A percentile compares a stretch with the other conserved stretches of the same genome.
phyloP scores from a whole-genome alignment of 2,888 invertebrate genomes.

The Eristalis tenax region DNA sequence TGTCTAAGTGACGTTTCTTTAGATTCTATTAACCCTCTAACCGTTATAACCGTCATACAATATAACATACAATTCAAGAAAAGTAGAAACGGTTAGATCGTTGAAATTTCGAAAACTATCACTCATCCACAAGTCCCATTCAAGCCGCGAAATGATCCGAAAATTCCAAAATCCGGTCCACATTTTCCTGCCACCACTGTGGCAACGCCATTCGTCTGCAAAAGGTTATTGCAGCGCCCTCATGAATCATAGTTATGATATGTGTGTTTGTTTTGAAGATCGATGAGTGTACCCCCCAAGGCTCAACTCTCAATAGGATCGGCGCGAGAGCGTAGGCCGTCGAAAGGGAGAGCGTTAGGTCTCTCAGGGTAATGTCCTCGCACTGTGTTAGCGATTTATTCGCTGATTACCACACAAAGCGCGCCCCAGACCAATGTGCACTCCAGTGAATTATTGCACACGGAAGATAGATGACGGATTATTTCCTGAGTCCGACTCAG shows the following conservation, averaged over 20 bases:
- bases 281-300: conserved; percentile 57
- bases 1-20: too few species aligned
- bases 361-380: conserved; percentile 57
- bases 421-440: conserved; percentile 16
- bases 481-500: conserved; percentile 56
- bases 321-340: conserved; percentile 54
- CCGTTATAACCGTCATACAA: too few species aligned
- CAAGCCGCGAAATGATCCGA: too few species aligned
- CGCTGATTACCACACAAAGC: conserved; percentile 70
- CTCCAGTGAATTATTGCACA: conserved; percentile 66
- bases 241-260: conserved; percentile 68
- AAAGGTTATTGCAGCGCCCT: conserved; percentile 51
- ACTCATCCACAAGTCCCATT: too few species aligned
- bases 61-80: too few species aligned
- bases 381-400: conserved; percentile 63
- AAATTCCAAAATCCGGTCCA: background rate
- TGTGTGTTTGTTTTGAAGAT: conserved; percentile 70
- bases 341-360: conserved; percentile 63
- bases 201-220: background rate
- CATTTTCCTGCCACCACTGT: conserved; percentile 28
- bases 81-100: too few species aligned
- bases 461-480: conserved; percentile 71
- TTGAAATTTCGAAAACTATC: too few species aligned
- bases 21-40: too few species aligned
- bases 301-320: conserved; percentile 19